Evolutionary conservation across 2,888 invertebrate species (phyloP).

Genomic region (Metallyticus violacea): DNA sequence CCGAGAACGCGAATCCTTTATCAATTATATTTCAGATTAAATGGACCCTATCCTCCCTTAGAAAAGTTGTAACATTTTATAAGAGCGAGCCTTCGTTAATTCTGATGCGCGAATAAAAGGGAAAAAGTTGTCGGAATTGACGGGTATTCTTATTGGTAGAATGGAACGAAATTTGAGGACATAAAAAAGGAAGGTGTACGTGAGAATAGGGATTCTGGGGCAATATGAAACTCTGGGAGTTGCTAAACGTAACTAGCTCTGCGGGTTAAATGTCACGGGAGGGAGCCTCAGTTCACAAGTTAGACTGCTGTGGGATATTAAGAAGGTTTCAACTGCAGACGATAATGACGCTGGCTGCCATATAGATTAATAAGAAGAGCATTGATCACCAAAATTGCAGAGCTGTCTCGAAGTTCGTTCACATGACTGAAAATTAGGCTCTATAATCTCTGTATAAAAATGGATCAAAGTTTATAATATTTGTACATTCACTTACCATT

Average conservation of each 20-base stretch:
- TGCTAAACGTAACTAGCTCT: not conserved
- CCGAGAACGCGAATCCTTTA: not conserved
- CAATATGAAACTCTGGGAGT: not conserved
- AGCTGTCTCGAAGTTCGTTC: not conserved
- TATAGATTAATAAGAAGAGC: not conserved
- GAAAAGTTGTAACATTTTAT: not conserved
- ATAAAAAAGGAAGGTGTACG: not conserved
- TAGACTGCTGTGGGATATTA: not conserved
- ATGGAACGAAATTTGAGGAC: not conserved
- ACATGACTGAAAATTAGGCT: not conserved
- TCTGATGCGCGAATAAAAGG: not conserved
- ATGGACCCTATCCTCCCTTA: not conserved
- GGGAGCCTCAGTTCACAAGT: not conserved
- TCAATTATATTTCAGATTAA: not conserved
- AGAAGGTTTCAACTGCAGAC: not conserved
- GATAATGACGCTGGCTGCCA: not conserved
- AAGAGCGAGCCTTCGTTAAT: not conserved
- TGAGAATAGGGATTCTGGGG: not conserved
- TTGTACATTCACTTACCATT: too few species aligned
- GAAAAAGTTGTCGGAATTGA: not conserved
- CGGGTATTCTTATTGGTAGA: not conserved
- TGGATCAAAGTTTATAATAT: too few species aligned
- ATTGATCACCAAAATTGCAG: not conserved
- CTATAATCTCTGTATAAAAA: too few species aligned
- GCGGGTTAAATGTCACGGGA: not conserved